Conservation (phyloP, 2,113 vertebrate species). For the Struthidea cinerea region DNA sequence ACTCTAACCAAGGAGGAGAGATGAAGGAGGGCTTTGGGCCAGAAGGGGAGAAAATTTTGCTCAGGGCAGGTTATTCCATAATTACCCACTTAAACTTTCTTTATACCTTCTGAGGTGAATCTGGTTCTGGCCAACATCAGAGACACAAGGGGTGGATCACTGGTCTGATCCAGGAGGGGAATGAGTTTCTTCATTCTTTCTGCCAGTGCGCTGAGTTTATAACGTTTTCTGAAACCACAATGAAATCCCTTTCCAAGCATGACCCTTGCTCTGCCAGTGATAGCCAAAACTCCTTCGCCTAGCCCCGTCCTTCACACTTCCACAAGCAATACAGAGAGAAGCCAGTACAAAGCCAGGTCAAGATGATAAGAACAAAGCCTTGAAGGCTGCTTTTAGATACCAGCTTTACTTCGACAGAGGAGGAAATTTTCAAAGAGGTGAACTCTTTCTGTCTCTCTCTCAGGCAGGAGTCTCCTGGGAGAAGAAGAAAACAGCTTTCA, state of each 20-base stretch:
- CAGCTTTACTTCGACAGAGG: constrained; percentile 60
- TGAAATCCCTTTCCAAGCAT: constrained; percentile 25
- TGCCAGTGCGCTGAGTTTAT: not conserved
- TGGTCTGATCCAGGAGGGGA: constrained; percentile 21
- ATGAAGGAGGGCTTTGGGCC: constrained; percentile 50
- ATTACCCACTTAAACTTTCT: constrained; percentile 48
- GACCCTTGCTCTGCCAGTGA: constrained; percentile 47
- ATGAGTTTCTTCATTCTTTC: constrained; percentile 34
- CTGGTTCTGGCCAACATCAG: constrained; percentile 42
- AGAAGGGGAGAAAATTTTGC: not conserved
- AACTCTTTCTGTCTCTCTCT: constrained; percentile 59
- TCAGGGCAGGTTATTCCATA: constrained; percentile 38
- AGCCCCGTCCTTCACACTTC: constrained; percentile 53
- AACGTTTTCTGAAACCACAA: constrained; percentile 25
- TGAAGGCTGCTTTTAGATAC: constrained; percentile 60
- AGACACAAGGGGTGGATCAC: constrained; percentile 14
- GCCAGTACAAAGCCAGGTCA: constrained; percentile 57
- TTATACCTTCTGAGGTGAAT: constrained; percentile 21
- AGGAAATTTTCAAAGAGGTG: constrained; percentile 68
- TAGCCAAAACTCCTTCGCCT: constrained; percentile 55
- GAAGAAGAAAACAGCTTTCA: constrained; percentile 69
- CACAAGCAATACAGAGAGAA: constrained; percentile 35
- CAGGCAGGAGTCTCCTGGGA: constrained; percentile 63
- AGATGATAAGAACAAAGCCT: constrained; percentile 64
- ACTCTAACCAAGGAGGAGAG: constrained; percentile 41